Evolutionary conservation across 2,113 vertebrate genomes (phyloP).

Genomic region (Poicephalus gulielmi): DNA sequence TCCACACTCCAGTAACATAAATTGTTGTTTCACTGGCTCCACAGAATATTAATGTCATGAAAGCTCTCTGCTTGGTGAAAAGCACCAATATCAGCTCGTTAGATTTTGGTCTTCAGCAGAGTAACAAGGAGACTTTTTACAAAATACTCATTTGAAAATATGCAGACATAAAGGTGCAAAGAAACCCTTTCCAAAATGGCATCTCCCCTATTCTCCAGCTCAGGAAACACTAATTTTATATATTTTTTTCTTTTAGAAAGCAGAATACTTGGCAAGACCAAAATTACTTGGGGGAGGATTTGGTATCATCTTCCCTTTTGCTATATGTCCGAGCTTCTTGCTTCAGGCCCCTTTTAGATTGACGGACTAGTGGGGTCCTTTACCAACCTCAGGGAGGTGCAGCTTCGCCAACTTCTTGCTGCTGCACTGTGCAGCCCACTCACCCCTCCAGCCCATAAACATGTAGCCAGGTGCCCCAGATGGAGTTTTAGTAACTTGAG

Average conservation of each 20-base stretch:
- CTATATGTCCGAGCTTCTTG: accelerated
- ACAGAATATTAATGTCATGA: neutral
- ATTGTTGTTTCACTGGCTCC: neutral
- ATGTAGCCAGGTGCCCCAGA: accelerated
- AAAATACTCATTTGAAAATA: neutral
- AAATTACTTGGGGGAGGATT: neutral
- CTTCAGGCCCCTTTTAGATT: neutral
- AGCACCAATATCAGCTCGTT: neutral
- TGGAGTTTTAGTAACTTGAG: neutral
- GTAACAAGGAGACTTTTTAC: neutral
- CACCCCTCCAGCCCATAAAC: neutral
- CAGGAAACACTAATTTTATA: neutral
- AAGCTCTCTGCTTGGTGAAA: neutral
- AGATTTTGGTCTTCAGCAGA: neutral
- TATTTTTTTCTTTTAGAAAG: neutral
- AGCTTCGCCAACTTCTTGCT: neutral
- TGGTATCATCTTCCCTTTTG: neutral
- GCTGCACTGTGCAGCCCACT: accelerated
- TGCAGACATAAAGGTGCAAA: neutral
- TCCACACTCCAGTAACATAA: neutral
- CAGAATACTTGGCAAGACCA: neutral
- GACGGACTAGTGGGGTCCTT: neutral
- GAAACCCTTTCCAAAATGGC: neutral
- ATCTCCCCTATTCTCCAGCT: neutral
- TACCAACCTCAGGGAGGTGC: neutral